Conservation (phyloP, 2,797 vertebrate species). For the Rhodeus uyekii region DNA sequence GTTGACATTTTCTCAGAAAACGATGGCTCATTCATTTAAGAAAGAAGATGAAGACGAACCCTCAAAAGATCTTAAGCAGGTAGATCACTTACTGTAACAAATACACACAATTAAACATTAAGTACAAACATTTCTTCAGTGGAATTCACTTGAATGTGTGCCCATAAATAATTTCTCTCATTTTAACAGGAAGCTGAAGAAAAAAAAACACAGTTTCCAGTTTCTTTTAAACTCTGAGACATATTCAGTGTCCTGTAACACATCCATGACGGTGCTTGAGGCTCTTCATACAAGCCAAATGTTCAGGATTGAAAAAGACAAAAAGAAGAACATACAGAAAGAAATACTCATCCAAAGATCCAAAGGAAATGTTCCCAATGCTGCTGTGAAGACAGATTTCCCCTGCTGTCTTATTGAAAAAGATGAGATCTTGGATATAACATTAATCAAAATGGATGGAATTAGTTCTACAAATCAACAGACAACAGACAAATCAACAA, state of each 20-base stretch:
- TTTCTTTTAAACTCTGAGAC: accelerated
- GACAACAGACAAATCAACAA: too few species aligned
- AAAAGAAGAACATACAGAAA: background rate
- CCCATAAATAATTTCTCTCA: background rate
- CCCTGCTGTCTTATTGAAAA: slow-evolving; percentile 44
- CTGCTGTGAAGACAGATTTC: slow-evolving; percentile 26
- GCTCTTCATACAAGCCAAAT: background rate
- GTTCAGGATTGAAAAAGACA: background rate
- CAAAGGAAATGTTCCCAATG: background rate
- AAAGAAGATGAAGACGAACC: background rate
- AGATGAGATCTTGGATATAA: slow-evolving; percentile 15
- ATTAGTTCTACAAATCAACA: background rate
- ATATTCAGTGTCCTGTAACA: background rate
- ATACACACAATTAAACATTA: background rate
- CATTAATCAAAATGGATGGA: background rate
- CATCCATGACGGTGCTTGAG: background rate
- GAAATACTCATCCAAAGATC: slow-evolving; percentile 22
- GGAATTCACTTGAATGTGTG: background rate
- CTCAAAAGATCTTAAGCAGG: background rate
- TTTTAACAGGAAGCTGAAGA: slow-evolving; percentile 13
- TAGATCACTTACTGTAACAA: background rate
- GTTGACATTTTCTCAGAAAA: background rate
- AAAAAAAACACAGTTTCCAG: background rate
- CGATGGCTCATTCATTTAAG: background rate
- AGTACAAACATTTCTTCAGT: background rate